A percentile compares a stretch with the other conserved stretches of the same genome.
Evolutionary conservation across 92 coral and sea anemone species (phyloP).

Genomic region (Porites rus): DNA sequence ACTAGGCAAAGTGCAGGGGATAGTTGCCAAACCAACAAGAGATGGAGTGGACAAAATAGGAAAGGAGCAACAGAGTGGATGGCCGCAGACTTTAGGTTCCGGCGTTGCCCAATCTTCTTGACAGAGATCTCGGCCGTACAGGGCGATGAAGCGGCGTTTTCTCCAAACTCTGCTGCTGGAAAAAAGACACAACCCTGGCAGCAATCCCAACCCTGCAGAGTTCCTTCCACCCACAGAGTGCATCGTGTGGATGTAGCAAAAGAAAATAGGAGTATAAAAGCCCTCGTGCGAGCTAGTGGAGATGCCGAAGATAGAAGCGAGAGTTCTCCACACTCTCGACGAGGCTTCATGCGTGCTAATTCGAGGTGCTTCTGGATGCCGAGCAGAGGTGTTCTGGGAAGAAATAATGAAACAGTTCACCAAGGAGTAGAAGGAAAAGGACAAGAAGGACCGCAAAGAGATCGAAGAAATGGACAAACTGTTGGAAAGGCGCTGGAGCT

Average conservation of each 20-base stretch:
- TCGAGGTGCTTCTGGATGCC: too few species aligned
- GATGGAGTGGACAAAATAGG: slow-evolving; percentile 1
- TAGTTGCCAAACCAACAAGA: not conserved
- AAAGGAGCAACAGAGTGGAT: slow-evolving; percentile 14
- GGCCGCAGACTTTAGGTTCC: slow-evolving; percentile 24
- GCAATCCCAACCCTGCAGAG: slow-evolving; percentile 5
- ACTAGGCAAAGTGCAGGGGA: slow-evolving; percentile 19
- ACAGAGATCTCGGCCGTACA: slow-evolving; percentile 25
- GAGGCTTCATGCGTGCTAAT: too few species aligned
- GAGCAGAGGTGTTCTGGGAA: too few species aligned
- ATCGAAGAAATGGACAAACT: too few species aligned
- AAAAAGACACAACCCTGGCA: slow-evolving; percentile 40
- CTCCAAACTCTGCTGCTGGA: slow-evolving; percentile 30
- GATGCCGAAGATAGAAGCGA: too few species aligned
- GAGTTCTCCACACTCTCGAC: too few species aligned
- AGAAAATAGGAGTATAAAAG: not conserved
- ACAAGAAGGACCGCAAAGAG: too few species aligned
- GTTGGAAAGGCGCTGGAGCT: too few species aligned
- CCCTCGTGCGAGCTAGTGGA: too few species aligned
- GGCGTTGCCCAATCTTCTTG: slow-evolving; percentile 32
- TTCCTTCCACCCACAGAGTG: not conserved
- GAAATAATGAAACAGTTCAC: too few species aligned
- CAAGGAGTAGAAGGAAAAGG: too few species aligned
- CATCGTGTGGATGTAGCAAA: not conserved
- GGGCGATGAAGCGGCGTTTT: slow-evolving; percentile 13